Percentiles rank a stretch among this genome's conserved stretches.
phyloP scores from a whole-genome alignment of 2,113 vertebrate species.

The Sturnira hondurensis region DNA sequence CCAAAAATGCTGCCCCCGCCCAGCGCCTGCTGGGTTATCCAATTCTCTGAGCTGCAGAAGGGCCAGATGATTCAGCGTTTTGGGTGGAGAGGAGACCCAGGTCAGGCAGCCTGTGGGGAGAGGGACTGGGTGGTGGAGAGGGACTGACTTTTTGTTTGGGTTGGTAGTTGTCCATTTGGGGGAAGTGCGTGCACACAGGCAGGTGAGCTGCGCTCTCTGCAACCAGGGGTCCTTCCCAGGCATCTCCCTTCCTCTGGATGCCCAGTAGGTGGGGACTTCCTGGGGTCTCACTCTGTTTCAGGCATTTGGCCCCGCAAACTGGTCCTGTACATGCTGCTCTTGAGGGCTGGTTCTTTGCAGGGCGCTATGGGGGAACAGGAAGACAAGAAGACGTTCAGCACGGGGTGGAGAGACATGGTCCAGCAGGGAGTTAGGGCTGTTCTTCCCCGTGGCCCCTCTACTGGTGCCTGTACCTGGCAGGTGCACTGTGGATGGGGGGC shows the following conservation, averaged over 20 bases:
- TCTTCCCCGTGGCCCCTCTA: not conserved
- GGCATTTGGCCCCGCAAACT: not conserved
- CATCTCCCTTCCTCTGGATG: not conserved
- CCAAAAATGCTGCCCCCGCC: constrained; percentile 54
- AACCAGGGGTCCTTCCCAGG: not conserved
- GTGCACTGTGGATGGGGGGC: not conserved
- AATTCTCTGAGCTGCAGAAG: constrained; percentile 30
- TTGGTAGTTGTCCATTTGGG: not conserved
- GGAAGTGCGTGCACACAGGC: not conserved
- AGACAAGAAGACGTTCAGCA: not conserved
- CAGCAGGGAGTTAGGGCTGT: not conserved
- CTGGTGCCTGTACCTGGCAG: not conserved
- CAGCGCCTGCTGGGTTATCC: constrained; percentile 45
- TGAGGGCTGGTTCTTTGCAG: not conserved
- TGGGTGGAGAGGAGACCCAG: not conserved
- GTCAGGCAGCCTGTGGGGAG: not conserved
- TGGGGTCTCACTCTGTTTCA: not conserved
- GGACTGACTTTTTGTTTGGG: not conserved
- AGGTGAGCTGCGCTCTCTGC: not conserved
- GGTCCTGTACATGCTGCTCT: not conserved
- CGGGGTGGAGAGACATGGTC: not conserved
- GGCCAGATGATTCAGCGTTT: constrained; percentile 57
- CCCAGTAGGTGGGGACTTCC: not conserved
- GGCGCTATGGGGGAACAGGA: not conserved
- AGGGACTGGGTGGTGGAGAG: not conserved